Conservation (phyloP, 2,113 vertebrate genomes). For the Chunga burmeisteri region DNA sequence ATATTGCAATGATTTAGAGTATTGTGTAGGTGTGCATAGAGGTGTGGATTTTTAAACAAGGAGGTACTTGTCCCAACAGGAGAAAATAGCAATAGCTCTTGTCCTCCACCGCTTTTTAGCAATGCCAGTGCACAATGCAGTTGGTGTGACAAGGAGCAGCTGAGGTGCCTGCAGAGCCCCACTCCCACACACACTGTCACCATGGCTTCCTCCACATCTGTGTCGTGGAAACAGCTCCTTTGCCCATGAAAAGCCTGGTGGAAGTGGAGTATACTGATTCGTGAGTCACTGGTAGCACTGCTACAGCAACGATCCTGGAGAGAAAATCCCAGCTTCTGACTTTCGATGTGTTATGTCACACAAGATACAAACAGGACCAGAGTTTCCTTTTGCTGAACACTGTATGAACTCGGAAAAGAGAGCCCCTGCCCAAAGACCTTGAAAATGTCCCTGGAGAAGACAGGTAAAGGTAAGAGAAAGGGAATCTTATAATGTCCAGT, state of each 20-base stretch:
- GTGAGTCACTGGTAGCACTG: neutral
- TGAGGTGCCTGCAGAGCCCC: neutral
- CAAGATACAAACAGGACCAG: neutral
- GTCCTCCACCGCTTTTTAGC: neutral
- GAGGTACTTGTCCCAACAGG: conserved; percentile 33
- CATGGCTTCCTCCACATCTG: conserved; percentile 2
- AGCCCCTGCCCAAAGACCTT: neutral
- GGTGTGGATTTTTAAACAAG: conserved; percentile 17
- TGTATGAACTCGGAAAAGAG: neutral
- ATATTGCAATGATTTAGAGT: neutral
- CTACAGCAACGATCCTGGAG: neutral
- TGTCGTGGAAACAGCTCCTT: neutral
- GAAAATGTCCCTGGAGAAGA: neutral
- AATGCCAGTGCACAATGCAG: neutral
- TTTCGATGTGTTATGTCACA: neutral
- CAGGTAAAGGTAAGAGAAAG: neutral
- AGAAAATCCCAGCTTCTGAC: neutral
- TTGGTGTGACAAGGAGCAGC: neutral
- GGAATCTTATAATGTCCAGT: neutral
- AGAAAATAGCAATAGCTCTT: conserved; percentile 14
- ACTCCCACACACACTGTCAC: neutral
- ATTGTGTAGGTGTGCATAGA: conserved; percentile 1
- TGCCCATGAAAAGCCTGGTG: neutral
- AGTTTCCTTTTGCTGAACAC: neutral
- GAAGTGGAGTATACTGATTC: neutral